A percentile compares a stretch with the other conserved stretches of the same genome.
Evolutionary conservation across 2,113 vertebrate genomes (phyloP).

Genomic region (Esox niger): DNA sequence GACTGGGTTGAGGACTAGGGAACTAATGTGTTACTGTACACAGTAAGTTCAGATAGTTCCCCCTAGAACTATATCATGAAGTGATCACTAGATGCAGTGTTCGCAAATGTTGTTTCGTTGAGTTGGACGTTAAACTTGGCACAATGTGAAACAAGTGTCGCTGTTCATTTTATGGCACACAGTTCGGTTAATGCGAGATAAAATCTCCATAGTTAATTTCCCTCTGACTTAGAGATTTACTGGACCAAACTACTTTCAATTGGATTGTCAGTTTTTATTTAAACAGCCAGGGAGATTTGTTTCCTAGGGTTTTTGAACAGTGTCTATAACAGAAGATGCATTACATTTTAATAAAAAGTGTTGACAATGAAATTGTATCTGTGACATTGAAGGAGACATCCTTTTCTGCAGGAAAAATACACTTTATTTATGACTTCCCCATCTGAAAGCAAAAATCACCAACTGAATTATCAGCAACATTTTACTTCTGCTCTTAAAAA

Average conservation of each 20-base stretch:
- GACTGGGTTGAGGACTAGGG: conserved; percentile 77
- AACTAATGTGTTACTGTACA: background rate
- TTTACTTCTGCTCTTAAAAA: conserved; percentile 19
- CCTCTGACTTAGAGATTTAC: too few species aligned
- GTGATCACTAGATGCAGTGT: background rate
- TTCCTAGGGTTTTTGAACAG: too few species aligned
- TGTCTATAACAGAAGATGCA: too few species aligned
- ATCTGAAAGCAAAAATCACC: conserved; percentile 40
- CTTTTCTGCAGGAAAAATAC: conserved; percentile 50
- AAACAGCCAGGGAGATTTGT: background rate
- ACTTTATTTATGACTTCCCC: conserved; percentile 29
- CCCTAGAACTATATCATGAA: background rate
- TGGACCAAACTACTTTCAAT: background rate
- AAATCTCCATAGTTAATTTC: too few species aligned
- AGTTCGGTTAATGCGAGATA: too few species aligned
- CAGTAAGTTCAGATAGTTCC: background rate
- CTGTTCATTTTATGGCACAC: too few species aligned
- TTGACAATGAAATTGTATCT: background rate
- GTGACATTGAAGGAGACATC: conserved; percentile 21
- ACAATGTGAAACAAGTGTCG: too few species aligned
- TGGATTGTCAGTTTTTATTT: background rate
- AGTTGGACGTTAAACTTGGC: background rate
- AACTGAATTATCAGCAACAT: conserved; percentile 11
- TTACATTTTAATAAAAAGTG: background rate
- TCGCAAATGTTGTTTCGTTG: background rate